These are phyloP conservation scores for Bombycilla garrulus DNA, from an alignment of 2,113 vertebrate genomes.

Conservation along the genomic window DNA sequence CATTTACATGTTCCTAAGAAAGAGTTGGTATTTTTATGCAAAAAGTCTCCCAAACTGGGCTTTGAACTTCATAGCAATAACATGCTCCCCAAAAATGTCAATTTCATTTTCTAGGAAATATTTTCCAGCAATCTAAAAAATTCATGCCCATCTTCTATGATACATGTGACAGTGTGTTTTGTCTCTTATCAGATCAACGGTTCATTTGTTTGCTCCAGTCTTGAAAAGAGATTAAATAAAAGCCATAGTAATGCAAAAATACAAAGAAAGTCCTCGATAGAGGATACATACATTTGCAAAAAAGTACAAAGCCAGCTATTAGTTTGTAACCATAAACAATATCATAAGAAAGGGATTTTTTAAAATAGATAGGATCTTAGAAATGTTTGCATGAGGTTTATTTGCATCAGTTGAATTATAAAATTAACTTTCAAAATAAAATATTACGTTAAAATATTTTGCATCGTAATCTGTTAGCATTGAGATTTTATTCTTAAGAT, in stretches of 20 bases:
- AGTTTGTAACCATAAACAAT: background rate
- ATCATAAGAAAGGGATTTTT: background rate
- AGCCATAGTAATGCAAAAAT: background rate
- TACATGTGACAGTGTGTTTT: background rate
- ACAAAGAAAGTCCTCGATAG: background rate
- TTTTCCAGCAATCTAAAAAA: background rate
- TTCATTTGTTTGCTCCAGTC: background rate
- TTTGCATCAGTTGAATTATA: background rate
- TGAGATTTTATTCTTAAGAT: background rate
- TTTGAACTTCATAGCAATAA: background rate
- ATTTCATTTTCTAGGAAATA: background rate
- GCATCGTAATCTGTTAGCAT: background rate
- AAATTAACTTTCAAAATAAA: background rate
- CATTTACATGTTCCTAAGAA: background rate
- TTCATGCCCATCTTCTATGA: background rate
- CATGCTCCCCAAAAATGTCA: background rate
- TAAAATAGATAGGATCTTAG: background rate
- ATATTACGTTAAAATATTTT: background rate
- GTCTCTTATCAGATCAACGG: background rate
- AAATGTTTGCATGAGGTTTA: background rate
- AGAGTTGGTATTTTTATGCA: background rate
- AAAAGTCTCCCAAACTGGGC: background rate
- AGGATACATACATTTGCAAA: background rate
- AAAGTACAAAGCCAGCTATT: background rate
- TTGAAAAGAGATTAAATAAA: background rate